Evolutionary conservation across 2,888 invertebrate genomes (phyloP).

Genomic region (Ennomos erosarius): DNA sequence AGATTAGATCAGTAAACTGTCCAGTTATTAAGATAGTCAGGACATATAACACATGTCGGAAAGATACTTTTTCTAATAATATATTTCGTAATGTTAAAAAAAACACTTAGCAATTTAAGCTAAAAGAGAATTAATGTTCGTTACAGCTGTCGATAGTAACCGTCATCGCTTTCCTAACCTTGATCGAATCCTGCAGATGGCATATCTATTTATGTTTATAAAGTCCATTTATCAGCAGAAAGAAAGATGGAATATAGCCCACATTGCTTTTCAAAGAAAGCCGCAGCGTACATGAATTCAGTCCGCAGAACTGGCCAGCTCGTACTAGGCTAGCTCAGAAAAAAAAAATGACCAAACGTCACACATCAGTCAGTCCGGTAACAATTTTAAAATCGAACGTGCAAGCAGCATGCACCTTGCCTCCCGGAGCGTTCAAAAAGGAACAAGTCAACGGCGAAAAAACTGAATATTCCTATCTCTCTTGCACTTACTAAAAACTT

Average conservation of each 20-base stretch:
- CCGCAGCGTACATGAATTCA: conserved; percentile 22
- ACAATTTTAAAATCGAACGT: conserved; percentile 77
- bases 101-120: no score
- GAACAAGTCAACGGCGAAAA: conserved; percentile 62
- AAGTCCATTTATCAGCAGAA: background rate
- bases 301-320: conserved; percentile 13
- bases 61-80: no score
- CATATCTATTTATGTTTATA: background rate
- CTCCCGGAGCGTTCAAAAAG: conserved; percentile 79
- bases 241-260: conserved; percentile 12
- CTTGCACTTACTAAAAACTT: conserved; percentile 43
- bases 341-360: conserved; percentile 51
- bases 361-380: conserved; percentile 72
- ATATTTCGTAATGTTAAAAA: no score
- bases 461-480: conserved; percentile 56
- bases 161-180: no score
- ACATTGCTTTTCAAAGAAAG: conserved; percentile 34
- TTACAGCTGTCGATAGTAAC: no score
- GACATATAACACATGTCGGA: no score
- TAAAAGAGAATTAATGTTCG: no score
- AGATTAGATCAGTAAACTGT: no score
- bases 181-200: conserved; percentile 1
- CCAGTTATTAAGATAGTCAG: no score
- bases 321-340: conserved; percentile 13
- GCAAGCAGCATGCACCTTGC: conserved; percentile 70